Evolutionary conservation across 2,797 vertebrate species (phyloP), one percentile per base, ranked within the genome.

Genomic region (Atherinosoma microstoma): DNA sequence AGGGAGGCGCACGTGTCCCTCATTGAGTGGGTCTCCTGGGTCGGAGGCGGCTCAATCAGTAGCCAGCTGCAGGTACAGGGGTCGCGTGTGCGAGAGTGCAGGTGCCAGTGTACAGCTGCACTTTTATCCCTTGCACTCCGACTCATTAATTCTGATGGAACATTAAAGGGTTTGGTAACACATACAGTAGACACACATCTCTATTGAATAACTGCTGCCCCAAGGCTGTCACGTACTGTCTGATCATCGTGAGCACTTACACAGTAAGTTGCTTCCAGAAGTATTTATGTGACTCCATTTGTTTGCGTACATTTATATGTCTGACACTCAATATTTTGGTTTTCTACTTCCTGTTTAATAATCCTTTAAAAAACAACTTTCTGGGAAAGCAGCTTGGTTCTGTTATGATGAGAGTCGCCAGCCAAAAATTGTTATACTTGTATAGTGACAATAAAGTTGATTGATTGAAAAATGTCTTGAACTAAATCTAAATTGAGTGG

Each of bases 11-110:
- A 87, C 82, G 58, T 90, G 91, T 88, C 90, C 87, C 76, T 76
- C 85, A 79, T 67, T 83, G 90, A 89, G 86, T 76, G 47, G 42
- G 76, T 89, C 89, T 90, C 92, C 75, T 60, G 86, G 81, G 85
- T 71, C 83, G 66, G 78, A 73, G 79, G 78, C 84, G 83, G 86
- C 92, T 93, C 90, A 92, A 93, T 95, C 93, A 93, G 85, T 75
- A 79, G 76, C 85, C 93, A 93, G 91, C 90, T 94, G 93, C 90
- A 94, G 89, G 91, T 92, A 90, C 63, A 78, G 65, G 70, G 85
- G 79, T 60, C 1, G 58, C 70, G 45, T 79, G 60, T 71, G 49
- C 63, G 69, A 54, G 74, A 83, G 81, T 80, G 83, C 88, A 91
- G 87, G 81, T 89, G 88, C 78, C 68, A 38, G 75, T 65, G 80